Percentiles rank a stretch among this genome's conserved stretches.
phyloP scores from a whole-genome alignment of 2,113 vertebrate species.

The Lepus europaeus region DNA sequence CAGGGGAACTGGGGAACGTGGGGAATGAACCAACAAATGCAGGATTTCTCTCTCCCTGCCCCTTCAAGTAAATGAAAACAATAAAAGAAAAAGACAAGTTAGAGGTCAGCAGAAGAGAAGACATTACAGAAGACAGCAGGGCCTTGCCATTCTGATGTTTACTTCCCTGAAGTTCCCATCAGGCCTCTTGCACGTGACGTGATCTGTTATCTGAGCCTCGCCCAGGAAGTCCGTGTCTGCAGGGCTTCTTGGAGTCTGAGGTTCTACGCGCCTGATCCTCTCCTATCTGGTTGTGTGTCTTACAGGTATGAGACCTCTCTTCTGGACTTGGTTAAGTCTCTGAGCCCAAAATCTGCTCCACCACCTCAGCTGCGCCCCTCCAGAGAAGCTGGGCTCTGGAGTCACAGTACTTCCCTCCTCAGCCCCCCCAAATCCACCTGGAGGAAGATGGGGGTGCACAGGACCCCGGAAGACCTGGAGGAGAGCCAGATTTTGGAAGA shows the following conservation, averaged over 20 bases:
- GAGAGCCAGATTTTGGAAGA: constrained; percentile 96
- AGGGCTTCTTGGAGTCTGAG: background rate
- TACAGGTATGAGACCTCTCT: constrained; percentile 91
- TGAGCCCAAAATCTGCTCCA: constrained; percentile 87
- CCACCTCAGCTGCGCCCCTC: constrained; percentile 57
- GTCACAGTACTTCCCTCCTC: background rate
- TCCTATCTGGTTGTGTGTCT: constrained; percentile 75
- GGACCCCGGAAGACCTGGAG: constrained; percentile 87
- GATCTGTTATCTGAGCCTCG: background rate
- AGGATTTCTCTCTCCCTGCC: too few relatives aligned
- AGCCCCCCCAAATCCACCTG: constrained; percentile 55
- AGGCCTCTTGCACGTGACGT: background rate
- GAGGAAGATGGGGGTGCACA: constrained; percentile 78
- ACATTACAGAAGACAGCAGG: background rate
- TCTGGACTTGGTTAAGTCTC: constrained; percentile 91
- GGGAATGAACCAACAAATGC: too few relatives aligned
- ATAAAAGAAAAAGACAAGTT: background rate
- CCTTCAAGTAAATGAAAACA: too few relatives aligned
- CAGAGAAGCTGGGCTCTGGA: constrained; percentile 62
- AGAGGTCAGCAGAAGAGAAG: constrained; percentile 17
- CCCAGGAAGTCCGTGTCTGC: background rate
- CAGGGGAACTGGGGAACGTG: too few relatives aligned
- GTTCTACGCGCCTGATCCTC: constrained; percentile 14
- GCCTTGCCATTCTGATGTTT: background rate
- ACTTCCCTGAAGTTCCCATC: background rate